A percentile compares a stretch with the other conserved stretches of the same genome.
Conservation (phyloP, 1,140 invertebrate genomes). For the Hirudo medicinalis region DNA sequence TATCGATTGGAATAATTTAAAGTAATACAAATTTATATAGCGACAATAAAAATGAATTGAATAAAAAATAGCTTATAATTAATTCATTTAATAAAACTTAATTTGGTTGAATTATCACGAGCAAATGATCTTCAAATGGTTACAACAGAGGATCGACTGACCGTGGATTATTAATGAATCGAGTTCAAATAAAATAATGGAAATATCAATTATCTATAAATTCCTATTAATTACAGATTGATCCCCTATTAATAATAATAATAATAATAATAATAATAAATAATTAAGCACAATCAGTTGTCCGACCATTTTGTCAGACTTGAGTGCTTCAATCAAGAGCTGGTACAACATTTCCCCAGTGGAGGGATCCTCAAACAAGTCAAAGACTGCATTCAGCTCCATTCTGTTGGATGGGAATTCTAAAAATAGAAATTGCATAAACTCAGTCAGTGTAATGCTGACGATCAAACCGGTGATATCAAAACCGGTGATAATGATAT, state of each 20-base stretch:
- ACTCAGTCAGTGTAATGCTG: too few relatives aligned
- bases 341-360: conserved; percentile 91
- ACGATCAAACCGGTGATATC: neutral
- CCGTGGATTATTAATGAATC: too few relatives aligned
- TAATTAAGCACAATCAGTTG: neutral
- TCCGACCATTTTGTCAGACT: conserved; percentile 72
- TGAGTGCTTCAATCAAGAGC: conserved; percentile 89
- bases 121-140: too few relatives aligned
- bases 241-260: neutral
- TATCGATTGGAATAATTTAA: too few relatives aligned
- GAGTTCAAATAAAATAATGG: too few relatives aligned
- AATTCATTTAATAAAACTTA: too few relatives aligned
- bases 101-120: too few relatives aligned
- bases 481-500: neutral
- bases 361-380: conserved; percentile 86
- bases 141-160: too few relatives aligned
- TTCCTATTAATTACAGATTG: neutral
- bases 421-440: conserved; percentile 34
- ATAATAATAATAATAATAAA: neutral
- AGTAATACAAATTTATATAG: too few relatives aligned
- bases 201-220: too few relatives aligned
- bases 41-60: too few relatives aligned
- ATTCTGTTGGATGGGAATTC: conserved; percentile 93
- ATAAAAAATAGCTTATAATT: too few relatives aligned
- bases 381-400: conserved; percentile 94